phyloP scores from a whole-genome alignment of 2,113 vertebrate genomes.

The Brachyhypopomus occidentalis region DNA sequence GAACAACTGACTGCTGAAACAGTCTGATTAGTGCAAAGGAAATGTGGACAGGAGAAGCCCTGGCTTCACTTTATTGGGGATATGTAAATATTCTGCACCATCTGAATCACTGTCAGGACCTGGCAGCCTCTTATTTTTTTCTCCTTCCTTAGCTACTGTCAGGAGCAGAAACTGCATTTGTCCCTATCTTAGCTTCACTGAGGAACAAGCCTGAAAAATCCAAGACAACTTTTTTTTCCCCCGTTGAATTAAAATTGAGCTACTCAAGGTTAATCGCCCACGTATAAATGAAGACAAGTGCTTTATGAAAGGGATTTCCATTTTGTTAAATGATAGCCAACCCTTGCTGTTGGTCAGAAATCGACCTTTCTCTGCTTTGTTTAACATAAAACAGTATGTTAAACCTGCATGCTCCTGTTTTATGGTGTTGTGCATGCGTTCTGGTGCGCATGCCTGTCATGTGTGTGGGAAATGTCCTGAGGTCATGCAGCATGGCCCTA shows the following conservation, averaged over 20 bases:
- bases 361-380: no score
- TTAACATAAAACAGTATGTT: background rate
- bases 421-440: no score
- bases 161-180: background rate
- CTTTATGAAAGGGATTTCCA: no score
- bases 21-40: slow-evolving; percentile 8
- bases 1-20: background rate
- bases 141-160: background rate
- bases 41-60: background rate
- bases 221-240: background rate
- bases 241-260: background rate
- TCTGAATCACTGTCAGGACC: background rate
- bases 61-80: background rate
- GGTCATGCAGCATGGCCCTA: slow-evolving; percentile 18
- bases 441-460: no score
- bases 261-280: background rate
- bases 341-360: no score
- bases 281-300: background rate
- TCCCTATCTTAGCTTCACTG: background rate
- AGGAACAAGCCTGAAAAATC: background rate
- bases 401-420: background rate
- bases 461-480: background rate
- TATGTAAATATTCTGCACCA: background rate
- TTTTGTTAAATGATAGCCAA: no score
- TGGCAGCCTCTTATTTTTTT: background rate